Base-by-base conservation (phyloP, 2,797 vertebrate species). In the Scarus forsteni region DNA sequence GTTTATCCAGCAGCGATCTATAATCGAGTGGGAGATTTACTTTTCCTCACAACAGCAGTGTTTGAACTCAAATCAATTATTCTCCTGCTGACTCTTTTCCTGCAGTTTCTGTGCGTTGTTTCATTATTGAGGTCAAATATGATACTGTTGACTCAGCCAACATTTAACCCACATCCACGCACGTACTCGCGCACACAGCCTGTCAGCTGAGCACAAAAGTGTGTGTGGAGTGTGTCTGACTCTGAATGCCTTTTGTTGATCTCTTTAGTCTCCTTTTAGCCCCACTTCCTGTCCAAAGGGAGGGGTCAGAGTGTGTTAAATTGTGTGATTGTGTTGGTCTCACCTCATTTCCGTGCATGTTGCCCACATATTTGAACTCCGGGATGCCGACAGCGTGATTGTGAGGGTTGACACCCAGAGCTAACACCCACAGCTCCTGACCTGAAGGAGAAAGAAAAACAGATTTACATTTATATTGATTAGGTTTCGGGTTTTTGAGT, bases 321-420 rank as follows among this genome's bases (percentile, higher is more conserved):
- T 54, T 59, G 45, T 55, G 42, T 45, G 19, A 60, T 59, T 52
- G 18, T 44, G 43, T 38, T 27, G 27, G 10, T 27, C 94, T 54
- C 94, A 99, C 98, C 98, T 99, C 98, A 76, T 99, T 97, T 79
- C 98, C 98, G 82, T 99, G 98, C 96, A 99, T 98, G 91, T 99
- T 99, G 36, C 92, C 98, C 88, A 99, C 95, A 80, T 98, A 99
- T 92, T 99, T 99, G 92, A 99, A 98, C 79, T 99, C 98, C 1
- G 98, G 98, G 93, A 98, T 95, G 84, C 98, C 96, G 50, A 96
- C 88, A 62, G 82, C 94, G 93, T 99, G 98, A 60, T 89, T 90
- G 35, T 59, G 93, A 85, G 98, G 96, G 86, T 87, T 94, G 87
- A 87, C 91, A 73, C 98, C 96, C 84, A 99, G 90, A 82, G 95